Evolutionary conservation across 2,797 vertebrate genomes (phyloP).

Genomic region (Cyprinella venusta): DNA sequence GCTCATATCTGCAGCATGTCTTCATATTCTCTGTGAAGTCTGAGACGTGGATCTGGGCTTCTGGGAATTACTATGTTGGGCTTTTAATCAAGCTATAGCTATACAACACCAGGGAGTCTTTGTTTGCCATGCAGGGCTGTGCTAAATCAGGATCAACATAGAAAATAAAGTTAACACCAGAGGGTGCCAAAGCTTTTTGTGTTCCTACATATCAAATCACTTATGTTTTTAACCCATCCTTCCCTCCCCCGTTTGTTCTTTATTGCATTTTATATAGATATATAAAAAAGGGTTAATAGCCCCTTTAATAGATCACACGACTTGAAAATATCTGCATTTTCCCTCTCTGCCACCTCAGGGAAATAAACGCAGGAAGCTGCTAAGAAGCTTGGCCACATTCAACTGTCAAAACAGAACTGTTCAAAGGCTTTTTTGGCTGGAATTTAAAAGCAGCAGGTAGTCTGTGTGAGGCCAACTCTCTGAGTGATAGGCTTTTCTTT

Average conservation of each 20-base stretch:
- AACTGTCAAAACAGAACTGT: conserved; percentile 51
- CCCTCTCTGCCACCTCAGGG: conserved; percentile 28
- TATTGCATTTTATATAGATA: conserved; percentile 46
- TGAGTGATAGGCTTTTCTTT: background rate
- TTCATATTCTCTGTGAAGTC: conserved; percentile 28
- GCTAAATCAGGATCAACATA: conserved; percentile 67
- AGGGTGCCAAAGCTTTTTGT: conserved; percentile 87
- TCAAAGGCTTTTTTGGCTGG: conserved; percentile 42
- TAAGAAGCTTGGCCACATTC: conserved; percentile 36
- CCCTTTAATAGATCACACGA: conserved; percentile 32
- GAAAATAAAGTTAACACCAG: conserved; percentile 79
- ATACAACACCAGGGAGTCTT: conserved; percentile 61
- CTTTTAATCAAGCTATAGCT: conserved; percentile 47
- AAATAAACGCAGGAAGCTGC: conserved; percentile 32
- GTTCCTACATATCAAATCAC: conserved; percentile 67
- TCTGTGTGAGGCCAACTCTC: conserved; percentile 26
- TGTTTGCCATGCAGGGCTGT: conserved; percentile 62
- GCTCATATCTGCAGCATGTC: conserved; percentile 10
- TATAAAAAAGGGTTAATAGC: conserved; percentile 51
- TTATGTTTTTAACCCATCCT: conserved; percentile 50
- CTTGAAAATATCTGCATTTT: conserved; percentile 36
- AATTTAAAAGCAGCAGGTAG: conserved; percentile 49
- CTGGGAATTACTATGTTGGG: conserved; percentile 36
- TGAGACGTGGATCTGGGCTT: conserved; percentile 16
- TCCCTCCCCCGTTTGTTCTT: conserved; percentile 9